These are phyloP conservation scores for Chrysemys picta DNA, from an alignment of 2,113 vertebrate genomes.

Conservation along the genomic window DNA sequence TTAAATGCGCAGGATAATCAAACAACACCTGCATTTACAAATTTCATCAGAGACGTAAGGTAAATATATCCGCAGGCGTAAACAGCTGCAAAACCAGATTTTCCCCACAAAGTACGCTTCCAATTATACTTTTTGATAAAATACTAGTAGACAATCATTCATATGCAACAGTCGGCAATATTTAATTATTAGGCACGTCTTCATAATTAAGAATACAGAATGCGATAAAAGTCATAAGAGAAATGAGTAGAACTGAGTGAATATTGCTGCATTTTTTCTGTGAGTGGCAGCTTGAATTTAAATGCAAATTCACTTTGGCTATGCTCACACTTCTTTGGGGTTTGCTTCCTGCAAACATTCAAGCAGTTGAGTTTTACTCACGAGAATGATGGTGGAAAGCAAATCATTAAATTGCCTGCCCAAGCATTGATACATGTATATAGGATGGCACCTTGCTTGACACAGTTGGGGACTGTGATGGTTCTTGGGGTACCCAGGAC, in stretches of 20 bases:
- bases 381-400: not conserved
- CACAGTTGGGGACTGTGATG: not conserved
- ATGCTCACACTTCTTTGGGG: not conserved
- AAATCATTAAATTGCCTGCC: not conserved
- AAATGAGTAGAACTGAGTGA: not conserved
- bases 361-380: not conserved
- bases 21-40: constrained; percentile 7
- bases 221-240: constrained; percentile 13
- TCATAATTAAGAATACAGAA: constrained; percentile 49
- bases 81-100: constrained; percentile 30
- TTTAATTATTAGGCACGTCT: constrained; percentile 25
- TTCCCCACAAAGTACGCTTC: not conserved
- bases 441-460: not conserved
- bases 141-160: constrained; percentile 7
- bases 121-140: constrained; percentile 43
- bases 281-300: not conserved
- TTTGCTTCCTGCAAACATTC: not conserved
- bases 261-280: not conserved
- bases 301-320: constrained; percentile 6
- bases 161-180: not conserved
- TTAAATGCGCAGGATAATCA: constrained; percentile 13
- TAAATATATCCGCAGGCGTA: constrained; percentile 19
- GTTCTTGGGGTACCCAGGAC: not conserved
- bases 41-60: not conserved
- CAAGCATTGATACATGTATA: not conserved